These are phyloP conservation scores for Picus viridis DNA, from an alignment of 2,797 vertebrate genomes.

Conservation along the genomic window DNA sequence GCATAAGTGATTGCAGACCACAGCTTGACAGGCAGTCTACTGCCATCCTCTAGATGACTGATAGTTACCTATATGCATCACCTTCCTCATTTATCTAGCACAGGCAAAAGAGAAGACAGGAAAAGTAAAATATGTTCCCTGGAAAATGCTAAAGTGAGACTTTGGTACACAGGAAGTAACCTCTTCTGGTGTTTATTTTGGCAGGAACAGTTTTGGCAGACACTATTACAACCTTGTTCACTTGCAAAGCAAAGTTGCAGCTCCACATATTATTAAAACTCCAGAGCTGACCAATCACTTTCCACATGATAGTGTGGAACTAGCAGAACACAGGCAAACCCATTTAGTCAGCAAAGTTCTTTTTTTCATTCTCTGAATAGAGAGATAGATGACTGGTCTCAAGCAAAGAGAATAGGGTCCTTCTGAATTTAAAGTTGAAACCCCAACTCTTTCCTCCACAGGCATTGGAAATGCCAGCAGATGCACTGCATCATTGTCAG, in stretches of 20 bases:
- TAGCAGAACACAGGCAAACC: neutral
- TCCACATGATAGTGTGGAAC: neutral
- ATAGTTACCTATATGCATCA: neutral
- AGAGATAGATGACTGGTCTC: neutral
- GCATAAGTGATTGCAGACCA: conserved; percentile 25
- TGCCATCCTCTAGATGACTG: neutral
- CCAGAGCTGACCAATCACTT: neutral
- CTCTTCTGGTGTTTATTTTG: conserved; percentile 48
- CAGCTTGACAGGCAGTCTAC: neutral
- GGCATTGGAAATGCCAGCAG: neutral
- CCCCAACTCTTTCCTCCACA: neutral
- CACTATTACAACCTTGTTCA: neutral
- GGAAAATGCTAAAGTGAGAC: conserved; percentile 34
- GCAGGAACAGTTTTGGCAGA: conserved; percentile 31
- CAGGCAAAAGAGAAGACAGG: neutral
- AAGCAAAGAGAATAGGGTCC: neutral
- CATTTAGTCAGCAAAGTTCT: neutral
- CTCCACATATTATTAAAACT: conserved; percentile 34
- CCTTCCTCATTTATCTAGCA: neutral
- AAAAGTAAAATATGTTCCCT: conserved; percentile 31
- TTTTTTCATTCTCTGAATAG: neutral
- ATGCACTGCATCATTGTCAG: neutral
- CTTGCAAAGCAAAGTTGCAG: conserved; percentile 38
- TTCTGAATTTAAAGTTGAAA: neutral
- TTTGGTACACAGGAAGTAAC: conserved; percentile 7